Base-by-base conservation (phyloP, 2,888 invertebrate species). In the Adineta ricciae region DNA sequence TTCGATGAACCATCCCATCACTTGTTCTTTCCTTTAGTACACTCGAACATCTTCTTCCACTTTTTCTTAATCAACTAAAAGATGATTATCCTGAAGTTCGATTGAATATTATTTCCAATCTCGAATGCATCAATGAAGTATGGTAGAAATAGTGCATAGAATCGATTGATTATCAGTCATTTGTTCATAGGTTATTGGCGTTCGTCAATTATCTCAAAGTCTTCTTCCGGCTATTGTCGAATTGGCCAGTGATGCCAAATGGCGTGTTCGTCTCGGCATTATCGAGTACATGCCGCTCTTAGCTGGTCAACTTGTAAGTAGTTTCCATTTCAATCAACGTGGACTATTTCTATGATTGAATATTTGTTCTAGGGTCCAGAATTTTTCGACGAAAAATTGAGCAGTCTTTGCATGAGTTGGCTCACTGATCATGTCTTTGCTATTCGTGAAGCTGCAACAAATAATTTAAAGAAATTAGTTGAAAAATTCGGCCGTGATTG, bases 361-460 rank as follows among this genome's bases (percentile, higher is more conserved):
- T 4, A 64, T 19, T 16, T 27, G 14, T 27, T 78, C 16, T 16
- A 78, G 73, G 92, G 92, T 84, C 90, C 90, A 86, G 96, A 98
- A 89, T 98, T 98, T 92, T 99, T 99, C 89, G 97, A 99, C 90
- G 98, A 99, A 90, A 98, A 99, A 91, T 92, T 99, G 54, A 96
- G 97, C 88, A 94, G 95, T 0, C 92, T 99, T 0, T 99, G 98
- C 92, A 97, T 99, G 96, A 95, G 95, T 9, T 99, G 99, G 99
- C 93, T 99, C 21, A 95, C 97, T 84, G 99, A 99, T 91, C 98
- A 98, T 89, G 92, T 99, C 0, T 99, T 95, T 90, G 98, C 99
- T 36, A 99, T 99, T 87, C 93, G 99, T 84, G 99, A 99, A 92
- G 99, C 99, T 0, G 98, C 99, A 5, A 98, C 98, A 0, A 92